Percentiles rank a stretch among this genome's conserved stretches.
Evolutionary conservation across 1,140 invertebrate genomes (phyloP).

Genomic region (Trinorchestia longiramus): DNA sequence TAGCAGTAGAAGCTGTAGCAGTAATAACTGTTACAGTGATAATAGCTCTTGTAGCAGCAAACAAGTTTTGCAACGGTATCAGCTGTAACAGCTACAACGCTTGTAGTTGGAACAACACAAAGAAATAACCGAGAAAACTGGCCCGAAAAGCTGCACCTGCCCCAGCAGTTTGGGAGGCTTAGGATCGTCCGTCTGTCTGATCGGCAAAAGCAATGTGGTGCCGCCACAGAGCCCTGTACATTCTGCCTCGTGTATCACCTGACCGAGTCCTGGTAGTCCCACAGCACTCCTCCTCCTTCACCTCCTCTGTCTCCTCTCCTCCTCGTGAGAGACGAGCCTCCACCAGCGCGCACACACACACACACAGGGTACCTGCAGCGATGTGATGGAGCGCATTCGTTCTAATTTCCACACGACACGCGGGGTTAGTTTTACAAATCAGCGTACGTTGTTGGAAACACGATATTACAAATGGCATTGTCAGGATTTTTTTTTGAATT

Average conservation of each 20-base stretch:
- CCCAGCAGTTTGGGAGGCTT: neutral
- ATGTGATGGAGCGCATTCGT: neutral
- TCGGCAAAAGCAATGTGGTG: slow-evolving; percentile 48
- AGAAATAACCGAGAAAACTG: neutral
- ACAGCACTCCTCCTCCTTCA: neutral
- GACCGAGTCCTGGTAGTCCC: neutral
- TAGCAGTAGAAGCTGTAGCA: no score
- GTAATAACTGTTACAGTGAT: no score
- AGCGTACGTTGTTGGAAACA: neutral
- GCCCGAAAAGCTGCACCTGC: neutral
- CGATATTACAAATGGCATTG: neutral
- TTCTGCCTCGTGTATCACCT: neutral
- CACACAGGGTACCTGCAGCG: no score
- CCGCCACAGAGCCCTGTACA: neutral
- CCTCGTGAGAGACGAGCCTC: no score
- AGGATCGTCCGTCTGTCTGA: slow-evolving; percentile 23
- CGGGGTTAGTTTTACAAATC: neutral
- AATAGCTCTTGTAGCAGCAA: neutral
- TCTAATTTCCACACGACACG: neutral
- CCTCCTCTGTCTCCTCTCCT: no score
- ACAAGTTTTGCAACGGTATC: neutral
- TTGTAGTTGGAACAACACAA: neutral
- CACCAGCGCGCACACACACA: neutral
- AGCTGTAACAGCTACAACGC: neutral
- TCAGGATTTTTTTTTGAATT: neutral